Percentiles rank a stretch among this genome's conserved stretches.
phyloP scores from a whole-genome alignment of 1,140 invertebrate species.

The Aphelinus certus region DNA sequence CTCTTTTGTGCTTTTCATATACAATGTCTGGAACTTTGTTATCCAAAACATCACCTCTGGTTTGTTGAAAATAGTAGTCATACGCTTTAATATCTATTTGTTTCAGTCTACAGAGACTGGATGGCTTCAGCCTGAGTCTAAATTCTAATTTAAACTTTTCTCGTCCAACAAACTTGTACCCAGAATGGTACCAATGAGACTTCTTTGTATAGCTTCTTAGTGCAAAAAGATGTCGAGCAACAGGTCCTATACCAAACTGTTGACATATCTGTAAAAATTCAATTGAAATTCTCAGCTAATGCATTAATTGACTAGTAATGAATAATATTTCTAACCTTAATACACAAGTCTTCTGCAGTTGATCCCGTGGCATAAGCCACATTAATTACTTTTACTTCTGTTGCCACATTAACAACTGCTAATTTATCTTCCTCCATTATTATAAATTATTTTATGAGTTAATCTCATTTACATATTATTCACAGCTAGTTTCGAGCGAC shows the following conservation, averaged over 20 bases:
- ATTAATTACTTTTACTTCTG: conserved; percentile 59
- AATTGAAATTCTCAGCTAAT: conserved; percentile 9
- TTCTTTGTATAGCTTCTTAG: conserved; percentile 71
- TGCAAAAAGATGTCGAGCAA: conserved; percentile 81
- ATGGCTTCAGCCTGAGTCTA: conserved; percentile 80
- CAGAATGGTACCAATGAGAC: conserved; percentile 70
- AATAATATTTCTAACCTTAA: conserved; percentile 54
- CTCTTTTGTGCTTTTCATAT: conserved; percentile 77
- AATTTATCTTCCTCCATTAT: conserved; percentile 56
- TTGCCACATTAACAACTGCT: conserved; percentile 50
- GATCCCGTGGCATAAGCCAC: conserved; percentile 53
- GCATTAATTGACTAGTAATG: not conserved
- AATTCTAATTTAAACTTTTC: conserved; percentile 73
- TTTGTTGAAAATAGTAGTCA: conserved; percentile 88
- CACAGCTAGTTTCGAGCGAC: not conserved
- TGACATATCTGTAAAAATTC: conserved; percentile 68
- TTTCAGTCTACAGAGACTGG: conserved; percentile 71
- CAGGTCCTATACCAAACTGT: conserved; percentile 75
- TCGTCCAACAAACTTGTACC: conserved; percentile 65
- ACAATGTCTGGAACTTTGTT: conserved; percentile 81
- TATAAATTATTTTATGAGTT: not conserved
- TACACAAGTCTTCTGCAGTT: conserved; percentile 77
- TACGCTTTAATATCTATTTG: conserved; percentile 78
- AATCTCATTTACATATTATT: conserved; percentile 8
- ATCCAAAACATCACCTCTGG: conserved; percentile 79